Base-by-base conservation (phyloP, 2,113 vertebrate genomes). In the Erpornis zantholeuca region DNA sequence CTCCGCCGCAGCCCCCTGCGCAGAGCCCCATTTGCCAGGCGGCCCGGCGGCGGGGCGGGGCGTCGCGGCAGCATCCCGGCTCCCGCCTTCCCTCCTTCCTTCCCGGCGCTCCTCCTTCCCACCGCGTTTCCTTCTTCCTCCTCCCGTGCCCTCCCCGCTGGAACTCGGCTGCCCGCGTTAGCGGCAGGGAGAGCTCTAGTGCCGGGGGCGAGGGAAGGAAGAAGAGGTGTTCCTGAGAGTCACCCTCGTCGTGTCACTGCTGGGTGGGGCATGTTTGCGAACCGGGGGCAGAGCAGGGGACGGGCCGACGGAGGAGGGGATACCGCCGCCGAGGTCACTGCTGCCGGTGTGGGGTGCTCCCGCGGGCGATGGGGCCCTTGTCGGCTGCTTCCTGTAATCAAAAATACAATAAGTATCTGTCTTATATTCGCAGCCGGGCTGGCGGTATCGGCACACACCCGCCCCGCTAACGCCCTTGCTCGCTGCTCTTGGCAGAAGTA, bases 21-120 rank as follows among this genome's bases (percentile, higher is more conserved):
- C 85, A 19, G 90, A 92, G 92, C 90, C 89, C 89, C 95, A 92
- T 76, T 92, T 65, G 82, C 82, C 12, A 7, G 79, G 87, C 68
- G 16, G 83, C 47, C 72, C 63, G 72, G 72, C 68, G 78, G 89
- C 70, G 92, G 92, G 92, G 94, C 93, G 86, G 86, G 87, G 35
- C 70, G 68, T 81, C 22, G 40, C 23, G 28, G 83, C 88, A 63
- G 93, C 94, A 90, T 94, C 93, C 45, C 44, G 47, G 52, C 86
- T 78, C 76, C 36, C 45, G 18, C 33, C 60, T 40, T 11, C 36
- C 36, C 24, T 33, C 40, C 42, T 17, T n/a, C 75, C 49, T n/a
- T 21, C 36, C 64, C 50, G 8, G 33, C 28, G 21, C 33, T 31
- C 36, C 9, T 24, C 47, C 38, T 53, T 12, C 36, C 76, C 15